Evolutionary conservation across 2,113 vertebrate species (phyloP).

Genomic region (Barnardius zonarius): DNA sequence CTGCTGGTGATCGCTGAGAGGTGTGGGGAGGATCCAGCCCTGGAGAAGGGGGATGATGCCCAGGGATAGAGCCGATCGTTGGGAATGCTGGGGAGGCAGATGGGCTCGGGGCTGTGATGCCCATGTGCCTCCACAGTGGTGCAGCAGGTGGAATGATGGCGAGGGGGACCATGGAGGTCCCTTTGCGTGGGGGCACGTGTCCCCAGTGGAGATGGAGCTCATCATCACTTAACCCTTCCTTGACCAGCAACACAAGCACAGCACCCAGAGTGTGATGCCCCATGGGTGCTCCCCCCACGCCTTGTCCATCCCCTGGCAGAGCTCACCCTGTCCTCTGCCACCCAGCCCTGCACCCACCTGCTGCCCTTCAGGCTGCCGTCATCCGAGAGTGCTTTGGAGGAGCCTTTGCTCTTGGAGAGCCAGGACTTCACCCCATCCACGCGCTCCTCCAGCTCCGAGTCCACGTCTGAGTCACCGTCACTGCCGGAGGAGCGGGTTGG

Average conservation of each 20-base stretch:
- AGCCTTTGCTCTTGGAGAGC: slow-evolving; percentile 86
- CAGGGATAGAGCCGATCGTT: neutral
- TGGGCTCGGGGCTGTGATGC: neutral
- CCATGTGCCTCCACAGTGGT: neutral
- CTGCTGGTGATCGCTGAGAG: neutral
- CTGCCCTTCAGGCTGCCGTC: slow-evolving; percentile 93
- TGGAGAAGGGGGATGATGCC: accelerated
- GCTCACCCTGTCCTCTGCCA: neutral
- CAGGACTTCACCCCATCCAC: slow-evolving; percentile 96
- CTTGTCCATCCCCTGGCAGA: accelerated
- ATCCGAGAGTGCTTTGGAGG: slow-evolving; percentile 88
- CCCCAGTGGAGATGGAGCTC: accelerated
- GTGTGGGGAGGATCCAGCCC: neutral
- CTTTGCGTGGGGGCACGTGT: accelerated
- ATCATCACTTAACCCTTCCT: neutral
- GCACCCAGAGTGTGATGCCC: neutral
- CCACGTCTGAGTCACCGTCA: slow-evolving; percentile 88
- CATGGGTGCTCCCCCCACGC: accelerated
- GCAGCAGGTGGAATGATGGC: neutral
- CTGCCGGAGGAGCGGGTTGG: slow-evolving; percentile 65
- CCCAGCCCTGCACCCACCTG: slow-evolving; percentile 79
- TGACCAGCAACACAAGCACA: accelerated
- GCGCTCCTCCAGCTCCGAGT: slow-evolving; percentile 90
- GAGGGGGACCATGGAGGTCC: neutral
- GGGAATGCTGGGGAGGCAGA: neutral